These are phyloP conservation scores for Pseudomyrmex gracilis DNA, from an alignment of 1,140 invertebrate species.

Conservation along the genomic window DNA sequence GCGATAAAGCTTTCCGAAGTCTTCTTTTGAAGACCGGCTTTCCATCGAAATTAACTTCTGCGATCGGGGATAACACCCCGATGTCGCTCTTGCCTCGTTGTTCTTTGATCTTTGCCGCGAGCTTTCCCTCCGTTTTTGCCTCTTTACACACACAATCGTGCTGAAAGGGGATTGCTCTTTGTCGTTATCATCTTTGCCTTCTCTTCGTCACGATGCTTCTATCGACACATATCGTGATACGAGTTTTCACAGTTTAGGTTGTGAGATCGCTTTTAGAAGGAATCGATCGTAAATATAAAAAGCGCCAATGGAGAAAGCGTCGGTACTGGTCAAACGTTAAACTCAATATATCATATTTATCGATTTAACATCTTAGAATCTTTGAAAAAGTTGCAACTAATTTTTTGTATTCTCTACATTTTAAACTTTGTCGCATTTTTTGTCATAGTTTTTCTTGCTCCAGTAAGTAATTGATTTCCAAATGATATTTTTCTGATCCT, in stretches of 20 bases:
- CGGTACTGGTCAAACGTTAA: no score
- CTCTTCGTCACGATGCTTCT: conserved; percentile 13
- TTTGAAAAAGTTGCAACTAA: no score
- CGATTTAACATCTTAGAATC: no score
- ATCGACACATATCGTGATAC: neutral
- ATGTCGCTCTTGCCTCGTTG: neutral
- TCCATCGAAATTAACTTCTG: conserved; percentile 56
- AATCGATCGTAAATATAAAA: no score
- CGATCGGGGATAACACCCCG: conserved; percentile 35
- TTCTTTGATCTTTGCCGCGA: conserved; percentile 41
- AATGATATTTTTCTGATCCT: neutral
- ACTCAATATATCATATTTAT: no score
- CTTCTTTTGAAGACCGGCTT: neutral
- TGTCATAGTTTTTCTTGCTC: neutral
- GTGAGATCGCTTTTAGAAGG: no score
- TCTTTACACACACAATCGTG: conserved; percentile 46
- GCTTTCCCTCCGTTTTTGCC: conserved; percentile 37
- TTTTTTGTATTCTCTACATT: neutral
- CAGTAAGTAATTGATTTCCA: neutral
- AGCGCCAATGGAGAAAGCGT: no score
- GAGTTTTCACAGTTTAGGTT: conserved; percentile 8
- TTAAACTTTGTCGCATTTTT: neutral
- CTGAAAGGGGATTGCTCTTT: conserved; percentile 54
- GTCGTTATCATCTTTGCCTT: conserved; percentile 38
- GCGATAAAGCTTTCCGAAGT: conserved; percentile 31